A percentile compares a stretch with the other conserved stretches of the same genome.
These are phyloP conservation scores for Apocrypta bakeri DNA, from an alignment of 1,140 invertebrate genomes.

Conservation along the genomic window DNA sequence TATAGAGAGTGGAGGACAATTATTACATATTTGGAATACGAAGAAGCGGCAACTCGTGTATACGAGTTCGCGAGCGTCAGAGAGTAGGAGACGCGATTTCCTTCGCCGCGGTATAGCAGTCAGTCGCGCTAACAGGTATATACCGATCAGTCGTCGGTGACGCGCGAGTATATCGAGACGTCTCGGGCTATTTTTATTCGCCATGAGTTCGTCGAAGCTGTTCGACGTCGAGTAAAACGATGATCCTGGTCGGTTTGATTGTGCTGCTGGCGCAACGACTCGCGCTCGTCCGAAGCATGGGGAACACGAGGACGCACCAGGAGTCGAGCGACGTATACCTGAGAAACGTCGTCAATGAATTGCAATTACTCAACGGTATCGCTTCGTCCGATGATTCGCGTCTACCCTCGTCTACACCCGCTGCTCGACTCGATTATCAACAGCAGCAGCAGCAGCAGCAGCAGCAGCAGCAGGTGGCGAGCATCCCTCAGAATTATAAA, in stretches of 20 bases:
- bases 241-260: background rate
- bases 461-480: background rate
- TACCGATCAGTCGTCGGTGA: background rate
- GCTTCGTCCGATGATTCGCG: background rate
- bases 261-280: background rate
- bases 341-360: constrained; percentile 41
- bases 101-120: background rate
- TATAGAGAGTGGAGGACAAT: background rate
- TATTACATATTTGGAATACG: background rate
- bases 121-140: background rate
- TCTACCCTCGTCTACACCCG: background rate
- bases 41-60: background rate
- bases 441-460: no score
- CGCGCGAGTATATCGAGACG: background rate
- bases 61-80: background rate
- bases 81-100: background rate
- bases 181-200: background rate
- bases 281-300: background rate
- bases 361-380: constrained; percentile 17
- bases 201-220: background rate
- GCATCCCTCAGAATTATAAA: background rate
- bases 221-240: background rate
- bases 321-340: constrained; percentile 37
- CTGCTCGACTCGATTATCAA: background rate
- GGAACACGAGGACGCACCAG: background rate